Conservation (phyloP, 2,888 invertebrate genomes). For the Protonemura montana region DNA sequence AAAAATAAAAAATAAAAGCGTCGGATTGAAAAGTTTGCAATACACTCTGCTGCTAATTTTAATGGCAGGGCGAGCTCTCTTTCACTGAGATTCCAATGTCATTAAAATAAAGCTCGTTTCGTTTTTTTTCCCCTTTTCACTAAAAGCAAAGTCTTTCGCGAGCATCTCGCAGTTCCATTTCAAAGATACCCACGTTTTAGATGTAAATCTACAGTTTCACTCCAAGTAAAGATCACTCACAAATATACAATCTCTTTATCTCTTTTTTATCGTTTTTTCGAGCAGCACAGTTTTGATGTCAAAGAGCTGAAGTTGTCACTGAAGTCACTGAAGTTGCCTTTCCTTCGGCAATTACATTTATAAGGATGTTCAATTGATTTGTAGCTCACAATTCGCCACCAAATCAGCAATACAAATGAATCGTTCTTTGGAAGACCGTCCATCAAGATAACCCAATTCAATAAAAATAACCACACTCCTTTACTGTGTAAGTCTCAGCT, state of each 20-base stretch:
- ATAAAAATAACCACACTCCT: background rate
- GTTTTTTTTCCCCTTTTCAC: constrained; percentile 9
- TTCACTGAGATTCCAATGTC: background rate
- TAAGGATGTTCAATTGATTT: too few species aligned
- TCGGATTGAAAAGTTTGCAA: constrained; percentile 2
- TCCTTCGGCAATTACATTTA: too few species aligned
- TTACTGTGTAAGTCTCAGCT: background rate
- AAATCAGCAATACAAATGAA: background rate
- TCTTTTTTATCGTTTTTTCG: background rate
- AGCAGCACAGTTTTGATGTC: background rate
- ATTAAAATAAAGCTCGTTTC: constrained; percentile 4
- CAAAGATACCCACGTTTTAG: background rate
- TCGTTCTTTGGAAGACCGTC: background rate
- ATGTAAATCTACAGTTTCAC: background rate
- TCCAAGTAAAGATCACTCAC: too few species aligned
- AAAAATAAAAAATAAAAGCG: background rate
- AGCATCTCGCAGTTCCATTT: background rate
- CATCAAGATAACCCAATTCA: background rate
- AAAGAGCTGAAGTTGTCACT: too few species aligned
- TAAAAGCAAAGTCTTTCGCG: background rate
- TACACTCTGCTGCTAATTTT: constrained; percentile 8
- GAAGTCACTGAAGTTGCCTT: too few species aligned
- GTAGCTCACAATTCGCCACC: background rate
- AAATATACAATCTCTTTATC: background rate
- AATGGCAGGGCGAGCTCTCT: background rate